These are phyloP conservation scores for Drosophila parvula DNA, from an alignment of 1,140 invertebrate species.

Conservation along the genomic window DNA sequence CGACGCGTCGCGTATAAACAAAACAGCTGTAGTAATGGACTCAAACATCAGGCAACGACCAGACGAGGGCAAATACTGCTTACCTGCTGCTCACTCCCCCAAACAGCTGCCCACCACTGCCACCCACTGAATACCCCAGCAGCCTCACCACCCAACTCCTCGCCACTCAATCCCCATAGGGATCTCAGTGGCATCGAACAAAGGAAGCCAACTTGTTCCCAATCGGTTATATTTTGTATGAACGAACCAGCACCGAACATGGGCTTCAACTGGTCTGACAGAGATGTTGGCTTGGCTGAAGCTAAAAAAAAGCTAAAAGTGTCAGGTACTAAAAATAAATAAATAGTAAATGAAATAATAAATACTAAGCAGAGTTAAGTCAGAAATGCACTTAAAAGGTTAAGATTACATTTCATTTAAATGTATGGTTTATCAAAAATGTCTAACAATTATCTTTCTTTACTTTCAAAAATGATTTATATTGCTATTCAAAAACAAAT, in stretches of 20 bases:
- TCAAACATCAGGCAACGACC: conserved; percentile 48
- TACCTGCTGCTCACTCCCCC: conserved; percentile 3
- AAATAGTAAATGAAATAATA: background rate
- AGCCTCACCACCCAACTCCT: background rate
- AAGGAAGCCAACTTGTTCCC: conserved; percentile 71
- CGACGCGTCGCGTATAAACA: conserved; percentile 42
- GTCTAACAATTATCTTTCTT: no score
- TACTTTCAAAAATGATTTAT: no score
- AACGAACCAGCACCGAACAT: conserved; percentile 43
- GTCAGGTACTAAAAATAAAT: background rate
- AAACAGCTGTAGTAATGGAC: conserved; percentile 66
- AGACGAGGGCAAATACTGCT: conserved; percentile 29
- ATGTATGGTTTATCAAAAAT: background rate
- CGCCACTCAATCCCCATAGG: conserved; percentile 2
- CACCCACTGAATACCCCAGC: background rate
- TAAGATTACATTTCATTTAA: background rate
- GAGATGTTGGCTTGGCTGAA: conserved; percentile 9
- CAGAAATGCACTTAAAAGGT: no score
- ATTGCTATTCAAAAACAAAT: no score
- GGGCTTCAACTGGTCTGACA: conserved; percentile 53
- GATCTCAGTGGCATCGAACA: conserved; percentile 47
- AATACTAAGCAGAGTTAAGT: no score
- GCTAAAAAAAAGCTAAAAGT: background rate
- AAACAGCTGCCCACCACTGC: conserved; percentile 12
- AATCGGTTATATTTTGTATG: conserved; percentile 47